Evolutionary conservation across 2,113 vertebrate genomes (phyloP), one percentile per base, ranked within the genome.

Genomic region (Reinhardtius hippoglossoides): DNA sequence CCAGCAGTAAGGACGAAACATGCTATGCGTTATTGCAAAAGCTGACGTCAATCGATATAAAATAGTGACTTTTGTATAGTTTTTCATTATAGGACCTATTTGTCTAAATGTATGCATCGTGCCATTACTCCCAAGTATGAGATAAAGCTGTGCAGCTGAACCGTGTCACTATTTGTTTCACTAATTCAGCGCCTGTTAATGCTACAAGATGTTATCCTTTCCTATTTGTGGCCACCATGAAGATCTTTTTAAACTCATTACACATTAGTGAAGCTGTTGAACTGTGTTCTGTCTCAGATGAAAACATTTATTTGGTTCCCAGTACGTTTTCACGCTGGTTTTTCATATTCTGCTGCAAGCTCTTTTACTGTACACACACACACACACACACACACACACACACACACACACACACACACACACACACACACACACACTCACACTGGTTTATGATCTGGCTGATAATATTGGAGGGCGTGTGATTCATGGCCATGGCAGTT

Each of bases 401-500:
- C 27, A 15, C 26, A 48, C 42, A 37, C 67, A 20, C 50, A n/a
- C 50, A n/a, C 50, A 54, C 50, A n/a, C 50, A 54, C 16, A n/a
- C 50, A n/a, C 50, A 54, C 50, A n/a, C 50, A 54, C 16, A 80
- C 66, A 80, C 16, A 60, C 66, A 72, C 68, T 57, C 15, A 26
- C 56, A 15, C 3, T 4, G n/a, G 27, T 67, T 80, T 76, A 74
- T 72, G 76, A 79, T 82, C 44, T 70, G 52, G 52, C 60, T 77
- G 88, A 88, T 90, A 84, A 87, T 78, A 77, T 40, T 83, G 63
- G 59, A 73, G 72, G 18, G 63, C 72, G 80, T 81, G 58, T 92
- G 85, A 94, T 93, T 92, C 82, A 93, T 90, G 67, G 85, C 67
- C 63, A 70, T 71, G 60, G 78, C 68, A 71, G 66, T 81, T 87